Base-by-base conservation (phyloP, 1,140 invertebrate genomes). In the Metopolophium dirhodum region DNA sequence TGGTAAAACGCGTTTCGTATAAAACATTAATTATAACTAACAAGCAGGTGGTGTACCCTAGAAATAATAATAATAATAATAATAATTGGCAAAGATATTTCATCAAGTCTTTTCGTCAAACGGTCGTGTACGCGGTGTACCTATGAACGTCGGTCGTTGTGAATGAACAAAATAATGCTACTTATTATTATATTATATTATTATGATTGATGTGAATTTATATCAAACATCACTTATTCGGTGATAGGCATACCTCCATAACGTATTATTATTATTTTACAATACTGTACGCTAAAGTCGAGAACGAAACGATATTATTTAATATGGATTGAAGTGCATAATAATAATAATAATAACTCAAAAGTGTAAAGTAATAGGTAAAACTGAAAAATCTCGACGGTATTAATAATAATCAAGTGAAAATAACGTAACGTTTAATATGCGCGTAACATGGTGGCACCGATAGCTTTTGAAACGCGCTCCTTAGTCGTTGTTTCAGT, bases 201-300 rank as follows among this genome's bases (percentile, higher is more conserved):
- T 23, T 47, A 35, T 51, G 86, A 87, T 87, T 51, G 45, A 87
- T 87, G 86, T 49, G 86, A 87, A 87, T 87, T n/a, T 23, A 85
- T 85, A 85, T 45, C 14, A 68, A n/a, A n/a, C 30, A 68, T n/a
- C 14, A 18, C 9, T n/a, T n/a, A n/a, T 68, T 68, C 30, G 30
- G 30, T 2, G 14, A 14, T 68, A 68, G 30, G 11, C 6, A 54
- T 22, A n/a, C 14, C 4, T 68, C 61, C 18, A n/a, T 68, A n/a
- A n/a, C 61, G 6, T 68, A n/a, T 22, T 22, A 23, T 54, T 23
- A 54, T 54, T 54, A 22, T 22, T 22, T n/a, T n/a, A 68, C 18
- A 18, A 68, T 20, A 68, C 30, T 68, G 30, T 23, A 23, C 51
- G 51, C 20, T 54, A 2, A 54, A 54, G 51, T 14, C 14, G 61